Evolutionary conservation across 1,140 invertebrate species (phyloP).

Genomic region (Zophobas atratus): DNA sequence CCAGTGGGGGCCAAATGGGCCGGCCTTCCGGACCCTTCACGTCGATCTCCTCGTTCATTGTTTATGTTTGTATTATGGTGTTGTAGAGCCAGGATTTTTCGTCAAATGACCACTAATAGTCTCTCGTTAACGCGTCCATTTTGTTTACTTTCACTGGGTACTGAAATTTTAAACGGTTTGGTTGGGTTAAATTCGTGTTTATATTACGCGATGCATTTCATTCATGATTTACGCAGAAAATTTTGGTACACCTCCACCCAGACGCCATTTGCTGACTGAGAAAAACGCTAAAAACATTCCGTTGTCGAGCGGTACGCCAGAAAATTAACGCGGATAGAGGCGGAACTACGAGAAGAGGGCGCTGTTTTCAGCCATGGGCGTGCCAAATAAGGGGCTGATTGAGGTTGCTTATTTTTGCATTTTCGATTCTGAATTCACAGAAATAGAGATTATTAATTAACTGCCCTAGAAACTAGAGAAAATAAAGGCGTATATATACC

Average conservation of each 20-base stretch:
- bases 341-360: conserved; percentile 11
- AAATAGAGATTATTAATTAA: not conserved
- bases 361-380: not conserved
- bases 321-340: not conserved
- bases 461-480: not conserved
- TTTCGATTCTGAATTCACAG: too few relatives aligned
- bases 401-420: too few relatives aligned
- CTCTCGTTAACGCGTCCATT: conserved; percentile 15
- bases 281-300: conserved; percentile 60
- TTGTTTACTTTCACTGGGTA: not conserved
- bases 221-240: conserved; percentile 65
- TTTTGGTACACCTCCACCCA: conserved; percentile 65
- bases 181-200: not conserved
- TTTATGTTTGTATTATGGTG: conserved; percentile 51
- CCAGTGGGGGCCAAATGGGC: conserved; percentile 62
- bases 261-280: conserved; percentile 69
- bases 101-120: conserved; percentile 17
- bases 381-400: not conserved
- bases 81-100: conserved; percentile 55
- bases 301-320: conserved; percentile 30
- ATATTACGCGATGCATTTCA: conserved; percentile 59
- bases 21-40: conserved; percentile 61
- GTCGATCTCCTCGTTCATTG: conserved; percentile 66
- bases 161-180: conserved; percentile 25
- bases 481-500: too few relatives aligned